These are phyloP conservation scores for Brachyhypopomus occidentalis DNA, from an alignment of 2,113 vertebrate genomes.

Conservation along the genomic window DNA sequence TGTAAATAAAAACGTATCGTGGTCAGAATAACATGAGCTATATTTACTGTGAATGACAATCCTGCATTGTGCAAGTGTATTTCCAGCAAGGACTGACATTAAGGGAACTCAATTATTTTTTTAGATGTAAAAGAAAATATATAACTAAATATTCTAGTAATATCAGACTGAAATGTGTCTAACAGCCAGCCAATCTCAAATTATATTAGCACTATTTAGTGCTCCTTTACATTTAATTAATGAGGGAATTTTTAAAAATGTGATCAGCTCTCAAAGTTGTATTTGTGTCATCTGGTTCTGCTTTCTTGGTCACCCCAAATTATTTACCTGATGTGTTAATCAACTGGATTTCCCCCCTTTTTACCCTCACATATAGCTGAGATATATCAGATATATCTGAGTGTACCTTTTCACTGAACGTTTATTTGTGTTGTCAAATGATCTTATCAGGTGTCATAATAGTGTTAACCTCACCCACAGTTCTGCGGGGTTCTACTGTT, in stretches of 20 bases:
- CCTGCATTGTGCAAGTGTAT: slow-evolving; percentile 44
- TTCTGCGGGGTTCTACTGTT: slow-evolving; percentile 14
- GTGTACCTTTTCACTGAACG: slow-evolving; percentile 11
- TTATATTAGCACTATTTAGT: neutral
- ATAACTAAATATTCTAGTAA: slow-evolving; percentile 22
- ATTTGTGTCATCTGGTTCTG: neutral
- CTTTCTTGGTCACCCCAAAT: neutral
- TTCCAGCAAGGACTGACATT: slow-evolving; percentile 38
- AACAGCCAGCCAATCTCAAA: neutral
- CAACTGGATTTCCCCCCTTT: neutral
- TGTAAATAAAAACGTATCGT: slow-evolving; percentile 63
- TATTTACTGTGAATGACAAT: slow-evolving; percentile 77
- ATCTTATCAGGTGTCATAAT: slow-evolving; percentile 27
- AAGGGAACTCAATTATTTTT: slow-evolving; percentile 40
- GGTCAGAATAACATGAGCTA: slow-evolving; percentile 59
- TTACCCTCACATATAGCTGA: neutral
- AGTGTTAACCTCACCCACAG: slow-evolving; percentile 4
- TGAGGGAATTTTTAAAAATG: neutral
- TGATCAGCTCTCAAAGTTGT: neutral
- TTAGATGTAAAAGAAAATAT: neutral
- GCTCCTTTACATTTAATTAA: slow-evolving; percentile 1
- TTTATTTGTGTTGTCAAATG: slow-evolving; percentile 23
- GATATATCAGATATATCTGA: slow-evolving; percentile 31
- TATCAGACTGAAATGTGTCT: neutral
- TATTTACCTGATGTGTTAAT: neutral